These are phyloP conservation scores for Falco concolor DNA, from an alignment of 2,797 vertebrate species.

Conservation along the genomic window DNA sequence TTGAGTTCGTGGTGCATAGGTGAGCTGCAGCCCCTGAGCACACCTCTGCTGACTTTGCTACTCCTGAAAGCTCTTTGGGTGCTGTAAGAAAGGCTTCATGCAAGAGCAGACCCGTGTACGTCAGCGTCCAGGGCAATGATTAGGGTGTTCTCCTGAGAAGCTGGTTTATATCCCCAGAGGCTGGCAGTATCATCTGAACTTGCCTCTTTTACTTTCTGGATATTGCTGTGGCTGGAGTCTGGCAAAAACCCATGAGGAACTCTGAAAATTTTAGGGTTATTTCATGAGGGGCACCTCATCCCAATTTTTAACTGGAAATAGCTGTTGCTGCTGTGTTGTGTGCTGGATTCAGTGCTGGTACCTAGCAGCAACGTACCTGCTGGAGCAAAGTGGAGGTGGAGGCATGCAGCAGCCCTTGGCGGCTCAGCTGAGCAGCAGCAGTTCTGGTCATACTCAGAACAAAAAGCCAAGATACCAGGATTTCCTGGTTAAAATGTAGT, in stretches of 20 bases:
- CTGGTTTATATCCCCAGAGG: not conserved
- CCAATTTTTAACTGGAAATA: not conserved
- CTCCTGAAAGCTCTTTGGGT: not conserved
- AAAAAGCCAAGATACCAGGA: not conserved
- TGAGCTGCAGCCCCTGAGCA: not conserved
- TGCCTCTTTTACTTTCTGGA: not conserved
- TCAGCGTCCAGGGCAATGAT: not conserved
- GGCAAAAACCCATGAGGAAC: not conserved
- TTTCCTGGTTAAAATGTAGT: not conserved
- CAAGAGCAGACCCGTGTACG: not conserved
- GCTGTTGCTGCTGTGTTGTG: not conserved
- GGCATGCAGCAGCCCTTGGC: too few species aligned
- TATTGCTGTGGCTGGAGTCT: not conserved
- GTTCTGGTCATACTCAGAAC: not conserved
- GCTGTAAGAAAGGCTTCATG: not conserved
- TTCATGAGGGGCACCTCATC: not conserved
- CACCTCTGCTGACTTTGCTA: not conserved
- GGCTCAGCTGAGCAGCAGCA: accelerated
- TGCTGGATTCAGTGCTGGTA: not conserved
- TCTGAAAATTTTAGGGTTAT: not conserved
- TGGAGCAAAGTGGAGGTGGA: not conserved
- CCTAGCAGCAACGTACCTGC: not conserved
- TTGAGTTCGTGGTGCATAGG: not conserved
- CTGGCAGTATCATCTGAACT: not conserved
- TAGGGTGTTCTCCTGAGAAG: not conserved